Evolutionary conservation across 1,140 invertebrate species (phyloP), one percentile per base, ranked within the genome.

Genomic region (Halictus rubicundus): DNA sequence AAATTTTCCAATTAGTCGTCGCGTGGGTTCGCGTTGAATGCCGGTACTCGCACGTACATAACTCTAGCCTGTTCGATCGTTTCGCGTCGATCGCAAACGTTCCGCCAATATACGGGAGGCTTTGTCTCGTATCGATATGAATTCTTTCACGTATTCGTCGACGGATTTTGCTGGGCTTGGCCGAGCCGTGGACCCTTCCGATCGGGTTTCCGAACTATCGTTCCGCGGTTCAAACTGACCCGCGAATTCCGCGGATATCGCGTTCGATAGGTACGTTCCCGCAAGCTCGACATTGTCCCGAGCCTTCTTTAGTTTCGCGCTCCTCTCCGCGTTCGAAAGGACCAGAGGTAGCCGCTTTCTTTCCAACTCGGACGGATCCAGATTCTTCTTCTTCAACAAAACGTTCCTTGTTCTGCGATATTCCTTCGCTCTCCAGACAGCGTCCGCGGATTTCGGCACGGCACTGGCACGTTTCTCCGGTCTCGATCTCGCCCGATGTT

Each of bases 361-460:
- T 16, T 94, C 87, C 21, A 94, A 71, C 61, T 92, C 88, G 21
- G 86, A 60, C 0, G 92, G 91, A 39, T 91, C 84, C 19, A 94
- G 85, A 42, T 90, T 88, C 70, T 94, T 94, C 49, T 93, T 93
- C 9, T 82, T 61, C 21, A 94, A 77, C 7, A 94, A 84, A 57
- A 90, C 88, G 0, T 78, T 79, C 57, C 91, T 91, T 81, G 93
- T 93, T 21, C 91, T 84, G 2, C 91, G 87, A 49, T 91, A 80
- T 78, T 94, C 90, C 19, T 89, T 89, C n/a, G 79, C 39, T 60
- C 85, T 90, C 80, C 91, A 90, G 14, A 92, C 86, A 23, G 89
- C 89, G 6, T 84, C 83, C 27, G 91, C 91, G 39, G 90, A 88
- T 78, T 91, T 89, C 7, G 82, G 77, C 23, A 87, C 87, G 27